phyloP scores from a whole-genome alignment of 2,888 invertebrate genomes.

The Pilophorus perplexus region DNA sequence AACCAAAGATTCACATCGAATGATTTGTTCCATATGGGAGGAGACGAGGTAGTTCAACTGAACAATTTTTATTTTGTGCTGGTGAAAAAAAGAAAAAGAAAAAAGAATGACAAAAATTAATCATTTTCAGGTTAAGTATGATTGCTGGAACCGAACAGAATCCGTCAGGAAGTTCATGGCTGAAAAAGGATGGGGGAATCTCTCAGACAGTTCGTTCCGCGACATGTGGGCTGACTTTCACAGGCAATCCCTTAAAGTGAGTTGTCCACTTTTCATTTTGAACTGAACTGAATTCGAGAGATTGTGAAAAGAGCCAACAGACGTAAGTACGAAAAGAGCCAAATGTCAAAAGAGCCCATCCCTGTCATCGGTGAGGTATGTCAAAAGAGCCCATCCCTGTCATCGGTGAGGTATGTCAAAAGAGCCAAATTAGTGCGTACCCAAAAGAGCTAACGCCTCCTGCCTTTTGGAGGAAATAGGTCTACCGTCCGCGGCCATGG shows the following conservation, averaged over 20 bases:
- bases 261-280: too few species aligned
- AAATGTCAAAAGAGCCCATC: too few species aligned
- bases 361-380: too few species aligned
- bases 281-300: too few species aligned
- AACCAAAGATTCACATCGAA: conserved; percentile 61
- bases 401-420: too few species aligned
- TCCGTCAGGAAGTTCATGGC: conserved; percentile 67
- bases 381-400: too few species aligned
- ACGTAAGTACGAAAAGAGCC: too few species aligned
- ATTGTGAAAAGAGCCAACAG: too few species aligned
- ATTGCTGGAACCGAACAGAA: conserved; percentile 41
- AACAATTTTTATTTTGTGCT: neutral
- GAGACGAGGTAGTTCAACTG: conserved; percentile 57
- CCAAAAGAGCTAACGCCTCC: too few species aligned
- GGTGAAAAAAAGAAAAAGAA: neutral
- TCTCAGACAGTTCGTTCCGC: conserved; percentile 61
- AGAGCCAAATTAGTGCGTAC: too few species aligned
- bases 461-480: too few species aligned
- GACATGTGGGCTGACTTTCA: conserved; percentile 76
- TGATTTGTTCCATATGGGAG: conserved; percentile 73
- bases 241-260: conserved; percentile 54
- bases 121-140: conserved; percentile 35
- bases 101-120: neutral
- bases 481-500: too few species aligned
- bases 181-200: conserved; percentile 60